A percentile compares a stretch with the other conserved stretches of the same genome.
These are phyloP conservation scores for Asobara japonica DNA, from an alignment of 1,140 invertebrate species.

Conservation along the genomic window DNA sequence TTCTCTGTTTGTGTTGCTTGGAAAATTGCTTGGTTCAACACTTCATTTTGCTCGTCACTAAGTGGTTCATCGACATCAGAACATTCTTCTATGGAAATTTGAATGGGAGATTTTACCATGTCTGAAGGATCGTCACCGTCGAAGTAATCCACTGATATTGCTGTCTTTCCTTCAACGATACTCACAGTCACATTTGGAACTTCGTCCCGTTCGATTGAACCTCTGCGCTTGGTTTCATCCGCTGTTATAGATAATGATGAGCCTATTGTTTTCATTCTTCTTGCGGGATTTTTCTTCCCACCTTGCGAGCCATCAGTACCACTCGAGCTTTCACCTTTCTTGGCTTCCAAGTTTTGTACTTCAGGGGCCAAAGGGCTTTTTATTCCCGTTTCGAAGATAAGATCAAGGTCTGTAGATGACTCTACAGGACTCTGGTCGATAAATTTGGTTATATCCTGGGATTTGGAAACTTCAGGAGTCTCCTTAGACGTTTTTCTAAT, in stretches of 20 bases:
- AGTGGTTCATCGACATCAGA: slow-evolving; percentile 57
- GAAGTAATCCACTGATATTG: slow-evolving; percentile 45
- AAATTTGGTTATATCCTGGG: slow-evolving; percentile 51
- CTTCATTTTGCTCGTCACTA: slow-evolving; percentile 54
- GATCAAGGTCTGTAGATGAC: slow-evolving; percentile 48
- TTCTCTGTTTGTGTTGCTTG: slow-evolving; percentile 55
- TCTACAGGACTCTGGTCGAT: slow-evolving; percentile 61
- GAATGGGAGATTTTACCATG: slow-evolving; percentile 64
- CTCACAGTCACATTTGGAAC: slow-evolving; percentile 54
- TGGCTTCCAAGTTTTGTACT: slow-evolving; percentile 22
- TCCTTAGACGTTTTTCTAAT: slow-evolving; percentile 26
- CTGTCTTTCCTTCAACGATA: slow-evolving; percentile 27
- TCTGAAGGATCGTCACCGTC: slow-evolving; percentile 52
- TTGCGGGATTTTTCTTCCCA: slow-evolving; percentile 50
- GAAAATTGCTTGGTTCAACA: slow-evolving; percentile 49
- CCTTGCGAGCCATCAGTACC: slow-evolving; percentile 33
- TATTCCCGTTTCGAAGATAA: slow-evolving; percentile 35
- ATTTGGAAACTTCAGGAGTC: slow-evolving; percentile 37
- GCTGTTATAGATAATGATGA: slow-evolving; percentile 27
- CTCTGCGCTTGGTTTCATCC: slow-evolving; percentile 50
- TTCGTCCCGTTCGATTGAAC: slow-evolving; percentile 56
- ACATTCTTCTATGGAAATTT: slow-evolving; percentile 66
- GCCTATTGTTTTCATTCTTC: slow-evolving; percentile 49
- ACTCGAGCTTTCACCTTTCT: slow-evolving; percentile 30
- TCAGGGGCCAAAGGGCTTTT: slow-evolving; percentile 22